Evolutionary conservation across 2,888 invertebrate species (phyloP), one percentile per base, ranked within the genome.

Genomic region (Iphiclides podalirius): DNA sequence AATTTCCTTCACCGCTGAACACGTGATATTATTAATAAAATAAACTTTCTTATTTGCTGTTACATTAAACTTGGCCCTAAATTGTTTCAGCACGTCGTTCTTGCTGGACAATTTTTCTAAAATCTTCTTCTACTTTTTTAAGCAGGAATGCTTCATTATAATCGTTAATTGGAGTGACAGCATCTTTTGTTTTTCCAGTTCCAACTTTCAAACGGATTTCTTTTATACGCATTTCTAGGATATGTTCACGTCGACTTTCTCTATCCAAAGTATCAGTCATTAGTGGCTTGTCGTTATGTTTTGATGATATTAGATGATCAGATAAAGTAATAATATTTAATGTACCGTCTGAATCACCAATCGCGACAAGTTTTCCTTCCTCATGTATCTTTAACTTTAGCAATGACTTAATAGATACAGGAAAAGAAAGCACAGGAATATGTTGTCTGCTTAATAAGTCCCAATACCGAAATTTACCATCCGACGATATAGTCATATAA

Each of bases 201-300:
- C 66, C 72, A 0, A 67, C 46, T 73, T 92, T 93, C 1, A 94
- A 72, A 40, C 92, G 88, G 47, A 95, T 91, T 79, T 97, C 97
- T 61, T 96, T 91, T 52, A 94, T 93, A 63, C 96, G 92, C 0
- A 94, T 92, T 72, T 97, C 96, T 53, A 97, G 86, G 54, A 97
- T 96, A 77, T 95, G 96, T 71, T 97, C 97, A 44, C 97, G 89
- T 40, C 93, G 91, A 44, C 93, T 93, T 82, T 97, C 96, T 39
- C 96, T 90, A 55, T 96, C 96, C 68, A 96, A 92, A 87, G 94
- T 92, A 93, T 95, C 69, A 3, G 72, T 59, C 60, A 94, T 86
- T 1, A 93, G 67, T 9, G 89, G 86, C 64, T 94, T 95, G 66
- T 95, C 95, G 60, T 31, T 11, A n/a, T n/a, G 31, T 11, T 31